Evolutionary conservation across 1,140 invertebrate genomes (phyloP).

Genomic region (Magallana ariakensis): DNA sequence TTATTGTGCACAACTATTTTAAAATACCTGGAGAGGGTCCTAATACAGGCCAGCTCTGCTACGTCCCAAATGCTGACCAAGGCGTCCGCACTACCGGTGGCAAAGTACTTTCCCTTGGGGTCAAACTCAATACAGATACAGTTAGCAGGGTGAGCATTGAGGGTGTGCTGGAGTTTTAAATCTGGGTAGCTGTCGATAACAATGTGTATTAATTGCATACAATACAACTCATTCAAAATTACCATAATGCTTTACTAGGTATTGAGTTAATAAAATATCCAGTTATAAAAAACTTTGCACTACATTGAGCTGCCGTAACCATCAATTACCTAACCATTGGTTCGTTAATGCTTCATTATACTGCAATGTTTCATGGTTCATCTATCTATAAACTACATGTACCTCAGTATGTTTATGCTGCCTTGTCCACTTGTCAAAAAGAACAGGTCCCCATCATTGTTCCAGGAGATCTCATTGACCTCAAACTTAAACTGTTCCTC

Average conservation of each 20-base stretch:
- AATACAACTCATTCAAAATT: no score
- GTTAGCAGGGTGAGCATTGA: constrained; percentile 97
- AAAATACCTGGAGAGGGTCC: constrained; percentile 90
- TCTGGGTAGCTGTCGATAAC: constrained; percentile 88
- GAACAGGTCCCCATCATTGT: constrained; percentile 95
- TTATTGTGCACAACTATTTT: no score
- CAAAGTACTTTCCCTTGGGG: constrained; percentile 94
- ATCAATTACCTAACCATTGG: no score
- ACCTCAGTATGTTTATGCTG: constrained; percentile 94
- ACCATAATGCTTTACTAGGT: no score
- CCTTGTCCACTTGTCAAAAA: constrained; percentile 97
- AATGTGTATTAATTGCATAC: neutral
- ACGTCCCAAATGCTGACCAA: constrained; percentile 97
- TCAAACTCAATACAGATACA: constrained; percentile 99
- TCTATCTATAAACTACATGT: constrained; percentile 58
- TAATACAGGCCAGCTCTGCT: constrained; percentile 92
- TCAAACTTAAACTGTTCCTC: constrained; percentile 98
- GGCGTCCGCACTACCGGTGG: constrained; percentile 97
- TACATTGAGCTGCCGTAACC: no score
- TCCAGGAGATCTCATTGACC: constrained; percentile 99
- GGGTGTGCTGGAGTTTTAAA: constrained; percentile 89
- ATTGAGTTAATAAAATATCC: no score
- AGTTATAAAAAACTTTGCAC: no score
- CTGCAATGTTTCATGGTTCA: no score
- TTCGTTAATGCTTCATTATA: no score